Conservation (phyloP, 2,797 vertebrate genomes). For the Sciurus carolinensis region DNA sequence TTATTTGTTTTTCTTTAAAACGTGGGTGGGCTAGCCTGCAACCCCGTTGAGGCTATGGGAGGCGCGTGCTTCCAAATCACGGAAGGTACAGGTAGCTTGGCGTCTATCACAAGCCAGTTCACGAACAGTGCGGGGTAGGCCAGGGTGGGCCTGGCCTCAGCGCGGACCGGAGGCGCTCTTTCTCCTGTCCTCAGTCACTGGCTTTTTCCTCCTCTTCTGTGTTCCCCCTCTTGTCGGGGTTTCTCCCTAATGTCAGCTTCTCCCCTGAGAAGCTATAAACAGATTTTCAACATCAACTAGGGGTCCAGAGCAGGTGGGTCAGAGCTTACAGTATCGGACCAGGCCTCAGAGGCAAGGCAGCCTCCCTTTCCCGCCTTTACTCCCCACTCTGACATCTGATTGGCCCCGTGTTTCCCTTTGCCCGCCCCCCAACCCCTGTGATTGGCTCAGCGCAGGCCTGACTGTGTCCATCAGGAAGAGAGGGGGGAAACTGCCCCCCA, state of each 20-base stretch:
- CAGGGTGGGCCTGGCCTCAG: neutral
- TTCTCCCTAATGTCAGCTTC: neutral
- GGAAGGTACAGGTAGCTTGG: neutral
- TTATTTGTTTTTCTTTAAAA: slow-evolving; percentile 1
- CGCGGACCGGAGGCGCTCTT: neutral
- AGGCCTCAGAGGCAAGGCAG: neutral
- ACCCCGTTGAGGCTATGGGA: neutral
- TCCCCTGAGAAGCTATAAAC: neutral
- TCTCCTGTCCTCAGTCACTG: neutral
- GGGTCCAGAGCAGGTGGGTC: neutral
- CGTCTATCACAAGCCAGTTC: neutral
- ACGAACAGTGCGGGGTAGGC: neutral
- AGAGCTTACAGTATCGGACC: neutral
- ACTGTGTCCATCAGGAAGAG: neutral
- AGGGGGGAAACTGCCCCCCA: no score
- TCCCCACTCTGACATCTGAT: neutral
- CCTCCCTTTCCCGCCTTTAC: neutral
- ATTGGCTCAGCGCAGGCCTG: neutral
- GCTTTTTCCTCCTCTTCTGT: neutral
- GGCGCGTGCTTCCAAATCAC: neutral
- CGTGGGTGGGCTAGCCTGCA: neutral
- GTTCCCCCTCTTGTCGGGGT: neutral
- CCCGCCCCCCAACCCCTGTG: neutral
- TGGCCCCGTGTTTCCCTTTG: neutral
- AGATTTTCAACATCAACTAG: neutral